Base-by-base conservation (phyloP, 1,140 invertebrate species). In the Nasonia vitripennis region DNA sequence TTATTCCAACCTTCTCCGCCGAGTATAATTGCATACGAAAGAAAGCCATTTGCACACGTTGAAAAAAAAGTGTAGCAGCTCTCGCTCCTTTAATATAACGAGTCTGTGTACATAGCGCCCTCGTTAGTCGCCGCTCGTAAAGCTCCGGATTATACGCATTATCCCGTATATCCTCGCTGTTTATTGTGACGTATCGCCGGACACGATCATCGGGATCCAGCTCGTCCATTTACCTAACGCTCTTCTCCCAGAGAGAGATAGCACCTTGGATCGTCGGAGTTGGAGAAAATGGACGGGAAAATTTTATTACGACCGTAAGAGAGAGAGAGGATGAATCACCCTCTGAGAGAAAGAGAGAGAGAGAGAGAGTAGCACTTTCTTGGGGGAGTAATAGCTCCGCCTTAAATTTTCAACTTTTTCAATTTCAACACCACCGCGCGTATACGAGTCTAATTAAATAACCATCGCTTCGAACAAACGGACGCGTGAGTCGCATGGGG, bases 121-220 rank as follows among this genome's bases (percentile, higher is more conserved):
- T 82, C 70, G 80, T 82, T 82, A 82, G 51, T 51, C 41, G 55
- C 27, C 37, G 51, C 78, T 84, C 86, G 78, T 87, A 87, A 85
- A 79, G 74, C 51, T 55, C 23, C 10, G 51, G 81, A 79, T 37
- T 77, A 27, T 27, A 83, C 73, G 78, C 86, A 86, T 89, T 87
- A 88, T 85, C 77, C 87, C 67, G 48, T 78, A 51, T 55, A 86
- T 86, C 82, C 51, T 70, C 81, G 68, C 48, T 41, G 55, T 78
- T 77, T 48, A 78, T 83, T 34, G 37, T 67, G 34, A 68, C 73
- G 71, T n/a, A 34, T 77, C 12, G 67, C 75, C 55, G 62, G 20
- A 3, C 48, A 51, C 70, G 55, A 77, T 67, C 71, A 17, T 51
- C 68, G 6, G 2, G 6, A 12, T 10, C 48, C 10, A 17, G 9